Evolutionary conservation across 2,888 invertebrate genomes (phyloP).

Genomic region (Apodemia duryi): DNA sequence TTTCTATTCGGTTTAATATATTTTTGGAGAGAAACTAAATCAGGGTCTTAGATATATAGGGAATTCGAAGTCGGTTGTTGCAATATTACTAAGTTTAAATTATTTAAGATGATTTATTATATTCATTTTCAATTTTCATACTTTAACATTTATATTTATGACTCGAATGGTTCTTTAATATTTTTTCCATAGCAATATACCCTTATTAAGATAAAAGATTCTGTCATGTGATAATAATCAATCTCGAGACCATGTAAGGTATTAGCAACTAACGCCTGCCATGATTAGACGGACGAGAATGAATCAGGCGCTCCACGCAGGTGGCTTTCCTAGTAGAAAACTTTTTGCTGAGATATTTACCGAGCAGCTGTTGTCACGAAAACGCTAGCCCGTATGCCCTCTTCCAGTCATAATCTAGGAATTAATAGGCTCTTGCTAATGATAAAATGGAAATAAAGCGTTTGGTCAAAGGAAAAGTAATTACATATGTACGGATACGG

Average conservation of each 20-base stretch:
- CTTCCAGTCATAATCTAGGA: slow-evolving; percentile 67
- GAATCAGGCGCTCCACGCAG: slow-evolving; percentile 54
- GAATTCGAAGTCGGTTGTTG: too few species aligned
- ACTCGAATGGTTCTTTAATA: background rate
- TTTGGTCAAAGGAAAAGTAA: slow-evolving; percentile 62
- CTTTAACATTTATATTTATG: too few species aligned
- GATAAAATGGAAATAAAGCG: slow-evolving; percentile 70
- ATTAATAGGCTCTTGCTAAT: slow-evolving; percentile 74
- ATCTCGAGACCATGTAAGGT: slow-evolving; percentile 24
- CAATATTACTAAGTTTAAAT: too few species aligned
- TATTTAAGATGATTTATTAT: too few species aligned
- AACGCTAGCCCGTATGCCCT: slow-evolving; percentile 72
- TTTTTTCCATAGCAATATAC: background rate
- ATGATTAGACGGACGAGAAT: slow-evolving; percentile 40
- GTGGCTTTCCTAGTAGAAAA: slow-evolving; percentile 66
- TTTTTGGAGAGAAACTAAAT: too few species aligned
- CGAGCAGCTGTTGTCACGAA: slow-evolving; percentile 61
- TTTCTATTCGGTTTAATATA: too few species aligned
- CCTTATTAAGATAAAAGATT: slow-evolving; percentile 10
- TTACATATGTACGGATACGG: slow-evolving; percentile 65
- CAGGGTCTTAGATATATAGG: too few species aligned
- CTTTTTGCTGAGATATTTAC: slow-evolving; percentile 70
- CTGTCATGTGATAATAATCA: slow-evolving; percentile 20
- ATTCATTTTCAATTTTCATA: too few species aligned
- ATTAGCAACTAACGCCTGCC: slow-evolving; percentile 28